Evolutionary conservation across 2,797 vertebrate genomes (phyloP).

Genomic region (Microchirus variegatus): DNA sequence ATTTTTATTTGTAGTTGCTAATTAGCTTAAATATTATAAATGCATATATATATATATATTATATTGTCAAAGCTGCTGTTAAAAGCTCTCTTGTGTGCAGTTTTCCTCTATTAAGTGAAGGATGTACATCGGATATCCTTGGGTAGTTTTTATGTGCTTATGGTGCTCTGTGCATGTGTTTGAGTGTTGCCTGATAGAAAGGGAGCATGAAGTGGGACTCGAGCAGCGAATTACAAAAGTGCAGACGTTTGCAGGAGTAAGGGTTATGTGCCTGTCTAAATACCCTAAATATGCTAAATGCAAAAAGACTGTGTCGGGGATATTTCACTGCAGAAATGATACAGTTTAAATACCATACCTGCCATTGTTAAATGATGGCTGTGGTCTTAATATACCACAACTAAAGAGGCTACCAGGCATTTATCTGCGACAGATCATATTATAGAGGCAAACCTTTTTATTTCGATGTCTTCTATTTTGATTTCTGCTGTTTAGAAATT

Average conservation of each 20-base stretch:
- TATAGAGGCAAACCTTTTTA: slow-evolving; percentile 17
- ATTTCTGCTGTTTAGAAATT: neutral
- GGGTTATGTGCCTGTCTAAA: slow-evolving; percentile 23
- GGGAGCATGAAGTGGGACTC: slow-evolving; percentile 20
- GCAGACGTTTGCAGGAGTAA: slow-evolving; percentile 5
- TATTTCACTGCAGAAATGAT: slow-evolving; percentile 20
- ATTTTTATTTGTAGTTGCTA: too few relatives aligned
- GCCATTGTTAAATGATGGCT: slow-evolving; percentile 16
- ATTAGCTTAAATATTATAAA: too few relatives aligned
- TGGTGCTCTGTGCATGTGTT: neutral
- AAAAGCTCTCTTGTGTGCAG: neutral
- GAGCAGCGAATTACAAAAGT: slow-evolving; percentile 25
- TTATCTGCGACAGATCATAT: slow-evolving; percentile 35
- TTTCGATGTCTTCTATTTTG: slow-evolving; percentile 10
- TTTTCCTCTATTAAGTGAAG: neutral
- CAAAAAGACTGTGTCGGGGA: slow-evolving; percentile 16
- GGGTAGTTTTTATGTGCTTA: slow-evolving; percentile 4
- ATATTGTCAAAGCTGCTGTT: neutral
- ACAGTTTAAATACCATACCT: slow-evolving; percentile 26
- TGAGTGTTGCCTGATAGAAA: slow-evolving; percentile 11
- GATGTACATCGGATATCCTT: slow-evolving; percentile 16
- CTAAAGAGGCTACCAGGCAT: slow-evolving; percentile 19
- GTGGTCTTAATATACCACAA: slow-evolving; percentile 35
- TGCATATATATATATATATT: neutral
- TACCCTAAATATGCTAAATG: slow-evolving; percentile 36